phyloP scores from a whole-genome alignment of 2,113 vertebrate species.

The Hemibagrus wyckioides region DNA sequence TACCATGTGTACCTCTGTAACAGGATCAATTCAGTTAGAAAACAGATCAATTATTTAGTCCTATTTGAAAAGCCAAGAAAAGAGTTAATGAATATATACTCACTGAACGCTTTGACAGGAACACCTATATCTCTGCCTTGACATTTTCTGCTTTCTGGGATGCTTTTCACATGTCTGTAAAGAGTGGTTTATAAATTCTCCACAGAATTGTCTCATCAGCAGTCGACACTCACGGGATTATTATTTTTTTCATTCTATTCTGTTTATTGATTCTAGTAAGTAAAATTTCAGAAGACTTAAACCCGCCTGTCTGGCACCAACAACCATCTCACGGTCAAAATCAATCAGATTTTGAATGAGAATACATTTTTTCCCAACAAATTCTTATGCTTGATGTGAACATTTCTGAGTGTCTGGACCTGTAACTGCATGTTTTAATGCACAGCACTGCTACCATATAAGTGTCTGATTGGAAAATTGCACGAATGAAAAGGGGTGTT shows the following conservation, averaged over 20 bases:
- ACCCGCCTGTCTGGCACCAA: not conserved
- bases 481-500: not conserved
- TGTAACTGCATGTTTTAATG: not conserved
- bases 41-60: conserved; percentile 57
- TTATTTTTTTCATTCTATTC: not conserved
- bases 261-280: not conserved
- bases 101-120: not conserved
- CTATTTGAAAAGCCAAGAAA: conserved; percentile 14
- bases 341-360: no score
- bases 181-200: not conserved
- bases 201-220: not conserved
- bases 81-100: not conserved
- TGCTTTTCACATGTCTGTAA: not conserved
- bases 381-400: not conserved
- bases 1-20: conserved; percentile 53
- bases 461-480: not conserved
- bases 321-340: not conserved
- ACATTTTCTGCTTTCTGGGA: not conserved
- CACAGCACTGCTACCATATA: not conserved
- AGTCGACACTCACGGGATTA: not conserved
- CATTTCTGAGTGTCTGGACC: not conserved
- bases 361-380: not conserved
- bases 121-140: not conserved
- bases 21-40: conserved; percentile 52
- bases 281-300: not conserved